These are phyloP conservation scores for Silurus aristotelis DNA, from an alignment of 2,797 vertebrate species.

Conservation along the genomic window DNA sequence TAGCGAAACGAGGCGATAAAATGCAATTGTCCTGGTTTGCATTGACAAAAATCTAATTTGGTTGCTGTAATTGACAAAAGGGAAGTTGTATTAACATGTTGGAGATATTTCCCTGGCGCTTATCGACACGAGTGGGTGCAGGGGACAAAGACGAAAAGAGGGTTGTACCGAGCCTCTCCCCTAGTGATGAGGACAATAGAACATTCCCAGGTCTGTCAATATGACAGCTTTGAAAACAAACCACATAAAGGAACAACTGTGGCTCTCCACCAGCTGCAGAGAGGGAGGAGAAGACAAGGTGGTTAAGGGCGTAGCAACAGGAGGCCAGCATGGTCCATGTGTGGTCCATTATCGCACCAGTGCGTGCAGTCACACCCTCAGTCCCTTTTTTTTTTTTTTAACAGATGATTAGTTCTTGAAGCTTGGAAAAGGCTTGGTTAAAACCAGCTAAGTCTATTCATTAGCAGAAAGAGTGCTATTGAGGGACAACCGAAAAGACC, in stretches of 20 bases:
- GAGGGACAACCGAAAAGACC: slow-evolving; percentile 58
- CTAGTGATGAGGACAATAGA: slow-evolving; percentile 52
- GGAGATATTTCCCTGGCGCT: slow-evolving; percentile 71
- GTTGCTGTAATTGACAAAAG: slow-evolving; percentile 62
- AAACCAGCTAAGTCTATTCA: slow-evolving; percentile 54
- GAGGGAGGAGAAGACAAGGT: slow-evolving; percentile 44
- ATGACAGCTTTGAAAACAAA: slow-evolving; percentile 59
- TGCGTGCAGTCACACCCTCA: slow-evolving; percentile 65
- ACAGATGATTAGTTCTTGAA: slow-evolving; percentile 61
- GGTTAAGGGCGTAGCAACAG: slow-evolving; percentile 37
- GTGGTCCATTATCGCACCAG: slow-evolving; percentile 74
- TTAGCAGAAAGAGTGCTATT: slow-evolving; percentile 49
- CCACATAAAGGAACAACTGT: slow-evolving; percentile 69
- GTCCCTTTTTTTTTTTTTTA: slow-evolving; percentile 48
- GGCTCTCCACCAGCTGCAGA: slow-evolving; percentile 56
- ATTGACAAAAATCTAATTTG: slow-evolving; percentile 32
- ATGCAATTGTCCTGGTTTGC: background rate
- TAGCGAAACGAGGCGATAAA: background rate
- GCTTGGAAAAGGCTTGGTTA: slow-evolving; percentile 59
- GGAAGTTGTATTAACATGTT: slow-evolving; percentile 65
- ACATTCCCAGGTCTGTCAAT: slow-evolving; percentile 53
- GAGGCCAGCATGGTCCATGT: slow-evolving; percentile 69
- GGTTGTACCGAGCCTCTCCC: slow-evolving; percentile 64
- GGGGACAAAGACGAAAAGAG: slow-evolving; percentile 66
- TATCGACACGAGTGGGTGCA: slow-evolving; percentile 62